Evolutionary conservation across 2,113 vertebrate genomes (phyloP), one percentile per base, ranked within the genome.

Genomic region (Rhea pennata): DNA sequence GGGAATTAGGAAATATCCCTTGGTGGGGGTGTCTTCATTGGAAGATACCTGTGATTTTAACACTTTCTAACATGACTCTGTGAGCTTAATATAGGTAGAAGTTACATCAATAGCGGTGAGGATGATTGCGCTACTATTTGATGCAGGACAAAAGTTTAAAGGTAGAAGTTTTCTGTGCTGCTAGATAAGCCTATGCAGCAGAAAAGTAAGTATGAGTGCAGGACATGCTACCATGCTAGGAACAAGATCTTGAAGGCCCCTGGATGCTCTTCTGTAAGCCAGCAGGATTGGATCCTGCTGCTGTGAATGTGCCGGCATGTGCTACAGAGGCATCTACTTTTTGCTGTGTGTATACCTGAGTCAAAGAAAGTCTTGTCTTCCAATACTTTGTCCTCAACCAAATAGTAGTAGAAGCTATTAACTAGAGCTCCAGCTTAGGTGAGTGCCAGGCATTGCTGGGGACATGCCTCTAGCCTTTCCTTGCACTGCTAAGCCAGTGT

Each of bases 401-500:
- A 65, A n/a, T 4, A 48, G 12, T 11, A 42, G 31, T 11, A 73
- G 62, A 56, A 70, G 54, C n/a, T 70, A 13, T 23, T 16, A 7
- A 23, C 6, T 33, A 21, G 9, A 15, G 46, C 22, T 48, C 39
- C 39, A 42, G 48, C 33, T 74, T 26, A 67, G 48, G 44, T 15
- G 46, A 22, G 54, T 13, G 6, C 15, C 27, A 54, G 69, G 40
- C 10, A 24, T 7, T 36, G 16, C 24, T 81, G 69, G 17, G 39
- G 11, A 33, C 5, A 2, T 44, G 39, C 39, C 65, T 42, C 9
- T 51, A 39, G 51, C 26, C 33, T 92, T 46, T 22, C 26, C 33
- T 21, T 44, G 31, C 39, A 20, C 0, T 0, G 54, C 54, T 62
- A 26, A 48, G 5, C 19, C 33, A 56, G 17, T 0, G 0, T 42